These are phyloP conservation scores for Laticauda colubrina DNA, from an alignment of 2,113 vertebrate genomes.

Conservation along the genomic window DNA sequence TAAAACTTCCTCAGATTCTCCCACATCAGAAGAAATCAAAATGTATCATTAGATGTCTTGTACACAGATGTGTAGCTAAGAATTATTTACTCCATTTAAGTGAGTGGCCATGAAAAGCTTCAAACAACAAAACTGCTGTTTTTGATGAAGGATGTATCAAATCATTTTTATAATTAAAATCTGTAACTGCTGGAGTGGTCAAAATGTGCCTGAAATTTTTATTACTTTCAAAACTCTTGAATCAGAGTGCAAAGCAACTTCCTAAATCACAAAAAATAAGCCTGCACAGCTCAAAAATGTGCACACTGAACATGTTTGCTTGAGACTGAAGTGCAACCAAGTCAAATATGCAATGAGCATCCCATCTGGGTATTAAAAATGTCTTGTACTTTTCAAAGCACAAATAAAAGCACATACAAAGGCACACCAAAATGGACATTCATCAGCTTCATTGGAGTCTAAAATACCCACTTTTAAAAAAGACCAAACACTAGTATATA, in stretches of 20 bases:
- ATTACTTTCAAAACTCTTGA: not conserved
- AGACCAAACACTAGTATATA: not conserved
- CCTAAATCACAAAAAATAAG: not conserved
- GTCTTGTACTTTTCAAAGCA: constrained; percentile 45
- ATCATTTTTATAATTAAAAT: not conserved
- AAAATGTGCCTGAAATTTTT: not conserved
- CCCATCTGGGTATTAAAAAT: constrained; percentile 24
- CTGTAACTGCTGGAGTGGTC: not conserved
- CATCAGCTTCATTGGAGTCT: constrained; percentile 42
- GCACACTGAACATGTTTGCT: constrained; percentile 24
- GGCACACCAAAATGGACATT: constrained; percentile 45
- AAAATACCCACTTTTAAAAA: not conserved
- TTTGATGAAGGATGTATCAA: not conserved
- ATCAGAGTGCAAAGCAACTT: not conserved
- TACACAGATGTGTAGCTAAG: not conserved
- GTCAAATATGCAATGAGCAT: not conserved
- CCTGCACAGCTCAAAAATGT: not conserved
- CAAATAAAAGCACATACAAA: constrained; percentile 32
- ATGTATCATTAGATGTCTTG: not conserved
- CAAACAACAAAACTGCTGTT: not conserved
- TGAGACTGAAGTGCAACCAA: constrained; percentile 37
- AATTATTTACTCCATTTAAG: not conserved
- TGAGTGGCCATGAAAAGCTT: not conserved
- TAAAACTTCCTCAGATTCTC: not conserved
- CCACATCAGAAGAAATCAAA: not conserved